Evolutionary conservation across 2,797 vertebrate genomes (phyloP).

Genomic region (Hapalemur alaotrensis): DNA sequence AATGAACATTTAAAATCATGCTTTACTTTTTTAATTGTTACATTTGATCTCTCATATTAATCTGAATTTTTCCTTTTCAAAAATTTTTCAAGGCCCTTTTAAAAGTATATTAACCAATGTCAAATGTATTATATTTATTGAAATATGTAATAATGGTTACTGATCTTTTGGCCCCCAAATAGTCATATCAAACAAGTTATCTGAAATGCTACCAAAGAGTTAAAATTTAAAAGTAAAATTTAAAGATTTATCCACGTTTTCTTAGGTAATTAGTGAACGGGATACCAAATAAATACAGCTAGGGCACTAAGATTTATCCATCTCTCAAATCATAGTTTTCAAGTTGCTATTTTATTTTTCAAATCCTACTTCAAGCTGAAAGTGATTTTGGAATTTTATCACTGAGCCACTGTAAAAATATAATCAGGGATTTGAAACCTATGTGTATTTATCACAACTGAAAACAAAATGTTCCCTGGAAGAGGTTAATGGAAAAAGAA

Average conservation of each 20-base stretch:
- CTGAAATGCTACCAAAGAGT: background rate
- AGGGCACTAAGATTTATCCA: background rate
- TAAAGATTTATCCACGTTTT: background rate
- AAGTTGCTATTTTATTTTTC: constrained; percentile 49
- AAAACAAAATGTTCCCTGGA: constrained; percentile 74
- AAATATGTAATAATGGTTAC: background rate
- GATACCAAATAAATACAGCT: background rate
- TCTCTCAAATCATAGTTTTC: constrained; percentile 36
- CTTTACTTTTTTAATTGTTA: background rate
- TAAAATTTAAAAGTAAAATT: background rate
- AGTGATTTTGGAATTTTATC: constrained; percentile 56
- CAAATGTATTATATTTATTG: background rate
- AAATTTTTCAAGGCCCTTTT: background rate
- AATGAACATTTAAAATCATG: background rate
- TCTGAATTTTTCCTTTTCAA: background rate
- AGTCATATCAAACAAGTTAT: background rate
- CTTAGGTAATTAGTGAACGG: constrained; percentile 3
- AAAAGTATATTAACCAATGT: background rate
- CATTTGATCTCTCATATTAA: background rate
- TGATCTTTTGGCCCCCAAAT: background rate
- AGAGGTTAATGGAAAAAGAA: constrained; percentile 75
- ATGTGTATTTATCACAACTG: constrained; percentile 57
- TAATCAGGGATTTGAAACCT: constrained; percentile 60
- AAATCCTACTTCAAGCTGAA: constrained; percentile 32
- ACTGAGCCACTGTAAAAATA: constrained; percentile 60